Percentiles rank a stretch among this genome's conserved stretches.
Conservation (phyloP, 2,888 invertebrate genomes). For the Drosophila anomelani region DNA sequence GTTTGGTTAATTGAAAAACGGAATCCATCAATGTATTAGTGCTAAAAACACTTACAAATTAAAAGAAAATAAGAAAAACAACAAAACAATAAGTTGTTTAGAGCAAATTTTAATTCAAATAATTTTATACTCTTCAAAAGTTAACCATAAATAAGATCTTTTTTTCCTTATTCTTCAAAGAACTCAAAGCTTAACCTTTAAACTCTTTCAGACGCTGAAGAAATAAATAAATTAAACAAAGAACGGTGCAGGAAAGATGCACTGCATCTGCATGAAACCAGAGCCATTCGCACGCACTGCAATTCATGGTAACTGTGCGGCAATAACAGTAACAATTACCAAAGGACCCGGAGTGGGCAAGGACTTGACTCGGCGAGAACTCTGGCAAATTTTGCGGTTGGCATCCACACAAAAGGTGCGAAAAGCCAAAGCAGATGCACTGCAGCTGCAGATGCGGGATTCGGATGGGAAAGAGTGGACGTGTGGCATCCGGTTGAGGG, state of each 20-base stretch:
- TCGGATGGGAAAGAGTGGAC: neutral
- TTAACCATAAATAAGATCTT: no score
- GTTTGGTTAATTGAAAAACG: neutral
- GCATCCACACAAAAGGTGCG: constrained; percentile 37
- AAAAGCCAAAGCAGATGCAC: constrained; percentile 26
- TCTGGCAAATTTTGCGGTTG: constrained; percentile 18
- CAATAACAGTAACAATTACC: constrained; percentile 8
- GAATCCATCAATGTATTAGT: neutral
- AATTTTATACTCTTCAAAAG: no score
- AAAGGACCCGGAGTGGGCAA: neutral
- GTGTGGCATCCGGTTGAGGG: constrained; percentile 15
- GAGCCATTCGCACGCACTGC: constrained; percentile 1
- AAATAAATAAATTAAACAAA: neutral
- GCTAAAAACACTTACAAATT: neutral
- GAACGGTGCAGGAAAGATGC: neutral
- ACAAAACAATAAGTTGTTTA: no score
- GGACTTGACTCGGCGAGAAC: neutral
- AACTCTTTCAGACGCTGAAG: neutral
- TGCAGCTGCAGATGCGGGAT: neutral
- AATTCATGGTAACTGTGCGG: constrained; percentile 2
- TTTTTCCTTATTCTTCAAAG: neutral
- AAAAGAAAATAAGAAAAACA: neutral
- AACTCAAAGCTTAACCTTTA: no score
- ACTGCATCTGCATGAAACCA: neutral
- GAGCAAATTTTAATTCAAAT: no score